Base-by-base conservation (phyloP, 2,888 invertebrate genomes). In the Pyrrhia umbra region DNA sequence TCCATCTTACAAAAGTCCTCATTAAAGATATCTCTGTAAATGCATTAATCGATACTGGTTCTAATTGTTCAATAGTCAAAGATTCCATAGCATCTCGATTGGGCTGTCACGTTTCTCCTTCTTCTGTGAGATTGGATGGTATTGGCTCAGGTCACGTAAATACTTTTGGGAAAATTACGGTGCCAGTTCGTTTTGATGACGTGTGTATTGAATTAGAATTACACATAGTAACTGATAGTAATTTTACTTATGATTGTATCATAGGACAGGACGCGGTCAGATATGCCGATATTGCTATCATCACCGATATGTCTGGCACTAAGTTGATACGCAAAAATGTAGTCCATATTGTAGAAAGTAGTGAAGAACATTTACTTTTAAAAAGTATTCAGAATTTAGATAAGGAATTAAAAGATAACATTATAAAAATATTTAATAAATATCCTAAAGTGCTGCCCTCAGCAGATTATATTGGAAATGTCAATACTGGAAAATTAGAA, bases 401-500 rank as follows among this genome's bases (percentile, higher is more conserved):
- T 23, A 4, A 21, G 8, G 8, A 39, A 10, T 50, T 50, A 8
- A 2, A 50, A 50, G 23, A 18, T 39, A 37, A 50, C 21, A 13
- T 50, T 15, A 39, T 23, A 39, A 10, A 2, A 10, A 23, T 39
- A 15, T 50, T 50, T 39, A 15, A 50, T 23, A 50, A 50, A 50
- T 39, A 50, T 8, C 27, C 30, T 30, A 5, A 8, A 50, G n/a
- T 50, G 4, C 10, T 50, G 8, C 39, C 39, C 20, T 4, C 21
- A 15, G 23, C 2, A 15, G 49, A 49, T 37, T 49, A 49, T 49
- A 49, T 49, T 16, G 50, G 50, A 6, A 57, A 54, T 3, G 69
- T 72, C 8, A 62, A 43, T 23, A 66, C 68, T 2, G 68, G 67
- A 20, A 51, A 74, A 64, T 15, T 74, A 20, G 49, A 46, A 4